A percentile compares a stretch with the other conserved stretches of the same genome.
Evolutionary conservation across 2,113 vertebrate genomes (phyloP).

Genomic region (Brienomyrus brachyistius): DNA sequence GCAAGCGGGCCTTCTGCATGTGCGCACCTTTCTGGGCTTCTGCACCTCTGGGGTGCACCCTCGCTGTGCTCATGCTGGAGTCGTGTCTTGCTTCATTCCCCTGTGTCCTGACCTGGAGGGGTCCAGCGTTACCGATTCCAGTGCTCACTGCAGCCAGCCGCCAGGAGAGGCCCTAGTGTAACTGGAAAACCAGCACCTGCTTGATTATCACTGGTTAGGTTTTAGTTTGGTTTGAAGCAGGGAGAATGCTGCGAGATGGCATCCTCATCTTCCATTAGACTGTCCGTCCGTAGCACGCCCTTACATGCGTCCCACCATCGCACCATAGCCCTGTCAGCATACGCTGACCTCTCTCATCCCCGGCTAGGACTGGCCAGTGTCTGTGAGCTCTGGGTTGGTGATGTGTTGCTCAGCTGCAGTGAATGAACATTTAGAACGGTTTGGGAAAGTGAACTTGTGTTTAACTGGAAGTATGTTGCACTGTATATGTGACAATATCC

Average conservation of each 20-base stretch:
- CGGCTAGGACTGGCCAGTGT: background rate
- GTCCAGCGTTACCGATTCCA: background rate
- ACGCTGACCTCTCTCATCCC: background rate
- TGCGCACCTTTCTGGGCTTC: background rate
- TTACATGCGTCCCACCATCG: background rate
- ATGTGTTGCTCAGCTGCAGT: background rate
- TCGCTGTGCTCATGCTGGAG: background rate
- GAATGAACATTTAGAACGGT: background rate
- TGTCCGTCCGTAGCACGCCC: background rate
- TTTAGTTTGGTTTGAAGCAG: background rate
- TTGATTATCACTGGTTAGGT: background rate
- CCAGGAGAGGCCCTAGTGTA: background rate
- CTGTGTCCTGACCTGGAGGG: background rate
- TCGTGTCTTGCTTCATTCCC: background rate
- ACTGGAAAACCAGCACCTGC: background rate
- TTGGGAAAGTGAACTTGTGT: background rate
- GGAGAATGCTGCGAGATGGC: background rate
- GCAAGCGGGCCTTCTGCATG: background rate
- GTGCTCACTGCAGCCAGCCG: background rate
- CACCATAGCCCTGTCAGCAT: background rate
- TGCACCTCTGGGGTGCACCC: background rate
- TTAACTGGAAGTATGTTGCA: background rate
- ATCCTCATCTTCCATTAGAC: background rate
- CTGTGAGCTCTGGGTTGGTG: background rate
- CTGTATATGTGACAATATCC: background rate